Evolutionary conservation across 1,140 invertebrate genomes (phyloP), one percentile per base, ranked within the genome.

Genomic region (Drosophila willistoni): DNA sequence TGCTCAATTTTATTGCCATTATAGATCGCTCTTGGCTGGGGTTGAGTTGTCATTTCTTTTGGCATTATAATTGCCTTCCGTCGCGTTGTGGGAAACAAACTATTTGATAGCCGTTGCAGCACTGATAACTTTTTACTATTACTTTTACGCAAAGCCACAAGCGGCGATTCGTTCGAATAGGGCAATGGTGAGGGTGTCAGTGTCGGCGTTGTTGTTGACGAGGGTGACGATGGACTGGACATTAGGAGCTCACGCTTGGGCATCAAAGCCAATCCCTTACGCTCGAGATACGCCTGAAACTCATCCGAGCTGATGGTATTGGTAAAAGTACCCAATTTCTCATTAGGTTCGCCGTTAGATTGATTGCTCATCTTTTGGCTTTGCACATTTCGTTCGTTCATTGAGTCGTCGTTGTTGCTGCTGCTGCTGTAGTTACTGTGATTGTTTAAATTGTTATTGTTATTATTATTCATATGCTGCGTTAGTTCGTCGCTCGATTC

Each of bases 291-390:
- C 1, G 90, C 78, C 51, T 91, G 89, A 47, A 92, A 92, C 56
- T 92, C 91, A 34, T 91, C 82, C 7, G 90, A 92, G 36, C 78
- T 92, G 4, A 92, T 90, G 9, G 91, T 92, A 47, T 92, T 91
- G 54, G 91, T 91, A 54, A 91, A 92, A 4, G 90, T 80, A 51
- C 82, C 76, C 54, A 54, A 1, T 33, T 64, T 33, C 14, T 57
- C 56, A 14, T 63, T 29, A 3, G 25, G 9, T 51, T 51, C 39
- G 13, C 25, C 22, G 2, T 19, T 14, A 33, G 19, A 62, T 17
- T 51, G 29, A 17, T 64, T 19, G 44, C 44, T 51, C 44, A 51
- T 51, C n/a, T 51, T 51, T 22, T 19, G 44, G 7, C 17, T 9
- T 12, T 9, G 44, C 7, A 9, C 17, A 47, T 47, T 47, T 14